Percentiles rank a stretch among this genome's conserved stretches.
phyloP scores from a whole-genome alignment of 2,797 vertebrate genomes.

The Benthosema pterotum region DNA sequence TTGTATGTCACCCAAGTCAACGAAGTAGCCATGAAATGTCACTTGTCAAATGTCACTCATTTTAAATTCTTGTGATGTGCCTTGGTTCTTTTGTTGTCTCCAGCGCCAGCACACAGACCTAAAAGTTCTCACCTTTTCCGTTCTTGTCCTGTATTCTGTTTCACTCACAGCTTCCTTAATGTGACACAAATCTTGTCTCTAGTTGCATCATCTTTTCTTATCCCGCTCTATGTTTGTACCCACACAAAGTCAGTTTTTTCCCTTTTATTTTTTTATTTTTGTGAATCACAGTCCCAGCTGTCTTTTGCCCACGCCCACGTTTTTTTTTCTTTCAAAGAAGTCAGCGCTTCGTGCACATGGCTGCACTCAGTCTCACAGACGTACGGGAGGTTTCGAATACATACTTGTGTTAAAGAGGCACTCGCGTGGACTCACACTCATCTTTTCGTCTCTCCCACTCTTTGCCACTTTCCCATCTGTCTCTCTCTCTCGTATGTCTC shows the following conservation, averaged over 20 bases:
- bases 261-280: background rate
- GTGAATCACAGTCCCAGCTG: constrained; percentile 38
- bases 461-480: background rate
- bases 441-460: background rate
- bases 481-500: too few relatives aligned
- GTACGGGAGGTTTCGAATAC: constrained; percentile 6
- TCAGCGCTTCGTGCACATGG: constrained; percentile 59
- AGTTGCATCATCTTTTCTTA: constrained; percentile 29
- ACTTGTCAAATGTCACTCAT: too few relatives aligned
- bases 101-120: background rate
- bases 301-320: constrained; percentile 30
- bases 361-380: constrained; percentile 26
- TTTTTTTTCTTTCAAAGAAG: constrained; percentile 31
- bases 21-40: background rate
- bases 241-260: constrained; percentile 17
- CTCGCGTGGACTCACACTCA: constrained; percentile 2
- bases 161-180: constrained; percentile 12
- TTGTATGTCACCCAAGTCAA: too few relatives aligned
- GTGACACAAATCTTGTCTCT: background rate
- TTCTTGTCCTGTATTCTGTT: background rate
- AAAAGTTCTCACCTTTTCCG: background rate
- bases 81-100: background rate
- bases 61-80: too few relatives aligned
- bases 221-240: background rate
- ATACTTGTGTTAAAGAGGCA: background rate